These are phyloP conservation scores for Strigamia crassipes DNA, from an alignment of 2,888 invertebrate genomes.

Conservation along the genomic window DNA sequence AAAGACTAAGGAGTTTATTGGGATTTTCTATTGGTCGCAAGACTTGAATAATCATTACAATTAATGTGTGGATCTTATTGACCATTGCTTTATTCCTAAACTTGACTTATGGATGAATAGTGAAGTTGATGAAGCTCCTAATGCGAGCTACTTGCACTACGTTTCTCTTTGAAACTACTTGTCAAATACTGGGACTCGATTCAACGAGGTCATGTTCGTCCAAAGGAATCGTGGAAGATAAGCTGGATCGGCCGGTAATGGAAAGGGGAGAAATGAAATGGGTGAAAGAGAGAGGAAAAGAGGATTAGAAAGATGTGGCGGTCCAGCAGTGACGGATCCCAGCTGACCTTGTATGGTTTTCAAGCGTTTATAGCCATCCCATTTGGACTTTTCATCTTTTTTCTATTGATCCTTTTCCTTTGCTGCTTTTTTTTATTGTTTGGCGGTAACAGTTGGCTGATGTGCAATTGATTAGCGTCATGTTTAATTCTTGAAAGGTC, in stretches of 20 bases:
- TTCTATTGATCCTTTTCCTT: not conserved
- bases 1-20: not conserved
- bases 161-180: not conserved
- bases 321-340: slow-evolving; percentile 4
- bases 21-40: too few species aligned
- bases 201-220: slow-evolving; percentile 22
- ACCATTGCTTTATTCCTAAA: too few species aligned
- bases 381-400: not conserved
- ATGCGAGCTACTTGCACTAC: not conserved
- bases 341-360: slow-evolving; percentile 1
- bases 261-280: slow-evolving; percentile 18
- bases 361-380: not conserved
- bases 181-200: not conserved
- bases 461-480: not conserved
- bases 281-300: slow-evolving; percentile 7
- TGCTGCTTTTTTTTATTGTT: not conserved
- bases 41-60: too few species aligned
- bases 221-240: slow-evolving; percentile 7
- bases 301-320: slow-evolving; percentile 23
- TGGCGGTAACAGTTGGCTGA: not conserved
- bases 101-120: not conserved
- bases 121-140: not conserved
- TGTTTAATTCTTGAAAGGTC: not conserved
- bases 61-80: too few species aligned
- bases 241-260: slow-evolving; percentile 33